Evolutionary conservation across 1,140 invertebrate species (phyloP).

Genomic region (Latrodectus geometricus): DNA sequence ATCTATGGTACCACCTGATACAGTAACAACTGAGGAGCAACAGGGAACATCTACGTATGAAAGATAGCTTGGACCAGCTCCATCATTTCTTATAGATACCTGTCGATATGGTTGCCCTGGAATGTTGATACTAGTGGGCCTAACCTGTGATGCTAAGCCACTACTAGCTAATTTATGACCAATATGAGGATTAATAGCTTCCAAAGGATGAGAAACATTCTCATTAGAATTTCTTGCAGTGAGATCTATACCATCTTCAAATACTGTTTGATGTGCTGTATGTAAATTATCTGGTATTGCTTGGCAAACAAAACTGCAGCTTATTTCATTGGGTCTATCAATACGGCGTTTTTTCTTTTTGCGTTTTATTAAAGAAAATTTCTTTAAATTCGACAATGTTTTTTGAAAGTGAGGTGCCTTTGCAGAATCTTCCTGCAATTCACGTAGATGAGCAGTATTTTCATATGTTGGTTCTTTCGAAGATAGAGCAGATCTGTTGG

Average conservation of each 20-base stretch:
- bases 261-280: slow-evolving; percentile 18
- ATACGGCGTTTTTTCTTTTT: slow-evolving; percentile 44
- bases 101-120: slow-evolving; percentile 33
- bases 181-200: slow-evolving; percentile 59
- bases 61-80: slow-evolving; percentile 41
- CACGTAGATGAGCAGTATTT: neutral
- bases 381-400: slow-evolving; percentile 44
- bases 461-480: neutral
- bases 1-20: slow-evolving; percentile 32
- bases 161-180: slow-evolving; percentile 58
- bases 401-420: slow-evolving; percentile 52
- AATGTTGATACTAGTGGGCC: slow-evolving; percentile 46
- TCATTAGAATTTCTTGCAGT: slow-evolving; percentile 47
- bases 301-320: slow-evolving; percentile 50
- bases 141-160: slow-evolving; percentile 10
- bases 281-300: slow-evolving; percentile 13
- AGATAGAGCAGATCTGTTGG: neutral
- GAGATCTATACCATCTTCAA: slow-evolving; percentile 51
- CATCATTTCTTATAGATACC: slow-evolving; percentile 7
- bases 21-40: slow-evolving; percentile 54
- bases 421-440: slow-evolving; percentile 13
- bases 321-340: slow-evolving; percentile 38
- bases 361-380: slow-evolving; percentile 54
- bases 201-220: slow-evolving; percentile 45
- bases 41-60: slow-evolving; percentile 39